Base-by-base conservation (phyloP, 2,888 invertebrate species). In the Cosmia trapezina region DNA sequence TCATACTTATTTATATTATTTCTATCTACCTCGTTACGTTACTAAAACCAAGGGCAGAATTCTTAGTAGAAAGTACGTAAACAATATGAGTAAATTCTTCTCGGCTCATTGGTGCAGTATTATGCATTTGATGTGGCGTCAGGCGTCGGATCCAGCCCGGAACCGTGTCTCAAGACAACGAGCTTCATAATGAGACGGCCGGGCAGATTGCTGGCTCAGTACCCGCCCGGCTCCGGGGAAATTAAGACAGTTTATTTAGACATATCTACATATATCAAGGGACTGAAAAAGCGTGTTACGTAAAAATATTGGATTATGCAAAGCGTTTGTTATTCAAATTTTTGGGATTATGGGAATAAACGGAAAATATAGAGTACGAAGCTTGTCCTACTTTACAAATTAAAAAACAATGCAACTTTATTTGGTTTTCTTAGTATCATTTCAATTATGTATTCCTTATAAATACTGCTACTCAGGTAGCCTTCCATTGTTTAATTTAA, bases 211-310 rank as follows among this genome's bases (percentile, higher is more conserved):
- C 90, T 83, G 87, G 85, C 84, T 76, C 88, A 87, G 87, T 87
- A 84, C 82, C 79, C 83, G 76, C 86, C 79, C 75, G 88, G 86
- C 94, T 91, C 93, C 66, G 76, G 93, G 94, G 92, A 94, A 94
- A 94, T 94, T 92, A 93, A 90, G 91, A 90, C 88, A 87, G 89
- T 91, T 92, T 93, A 91, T 93, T 91, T 90, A 90, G 88, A 91
- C 84, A 87, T 84, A 81, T 67, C 81, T 77, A 84, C 86, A 89
- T 89, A 87, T 84, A 87, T 88, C 88, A 88, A 87, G 87, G 78
- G 64, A 87, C 79, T 69, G 76, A 85, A 84, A 78, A 83, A 81
- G 76, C 75, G 76, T 80, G 78, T 80, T 83, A 77, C 70, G 74
- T 76, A 79, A 83, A 83, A 81, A 84, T 84, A 86, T 84, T 63